Evolutionary conservation across 2,888 invertebrate genomes (phyloP), one percentile per base, ranked within the genome.

Genomic region (Brachypalpus laphriformis): DNA sequence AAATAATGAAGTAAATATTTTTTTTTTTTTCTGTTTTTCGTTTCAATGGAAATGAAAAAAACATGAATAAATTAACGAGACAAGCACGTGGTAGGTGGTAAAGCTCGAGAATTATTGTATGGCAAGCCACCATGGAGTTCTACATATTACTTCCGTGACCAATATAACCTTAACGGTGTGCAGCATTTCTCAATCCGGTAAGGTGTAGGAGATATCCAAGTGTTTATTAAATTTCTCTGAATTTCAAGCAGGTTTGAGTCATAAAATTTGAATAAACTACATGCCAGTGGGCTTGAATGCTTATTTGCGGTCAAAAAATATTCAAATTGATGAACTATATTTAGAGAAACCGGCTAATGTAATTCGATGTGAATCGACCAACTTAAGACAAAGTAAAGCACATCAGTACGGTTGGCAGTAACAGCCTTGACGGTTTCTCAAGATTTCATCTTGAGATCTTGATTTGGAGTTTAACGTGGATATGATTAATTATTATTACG

Each of bases 71-170:
- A 22, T 66, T 22, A 51, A 22, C 16, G 22, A 34, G 5, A 25
- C 1, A 16, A 54, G 28, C 68, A n/a, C 14, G 68, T 54, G 54
- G 9, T 42, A 42, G 5, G 18, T 3, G 54, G 54, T n/a, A 49
- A 47, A 49, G 25, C 7, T 47, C 6, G 20, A n/a, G 8, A 31
- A 47, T 63, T 63, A 20, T 20, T 45, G 31, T 61, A 18, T 4
- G 47, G n/a, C 18, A 3, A 3, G 6, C n/a, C 28, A 45, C 28
- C 9, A 14, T 8, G 34, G 34, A 0, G 4, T 8, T 20, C 54
- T 40, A 16, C 7, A 20, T 40, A 37, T 25, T 54, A 28, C 68
- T 68, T 68, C 68, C 54, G 54, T 54, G 68, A 66, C 34, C 0
- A 66, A 51, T 4, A 18, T 68, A 54, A 25, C 28, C 40, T 51